Base-by-base conservation (phyloP, 2,888 invertebrate species). In the Athalia rosae region DNA sequence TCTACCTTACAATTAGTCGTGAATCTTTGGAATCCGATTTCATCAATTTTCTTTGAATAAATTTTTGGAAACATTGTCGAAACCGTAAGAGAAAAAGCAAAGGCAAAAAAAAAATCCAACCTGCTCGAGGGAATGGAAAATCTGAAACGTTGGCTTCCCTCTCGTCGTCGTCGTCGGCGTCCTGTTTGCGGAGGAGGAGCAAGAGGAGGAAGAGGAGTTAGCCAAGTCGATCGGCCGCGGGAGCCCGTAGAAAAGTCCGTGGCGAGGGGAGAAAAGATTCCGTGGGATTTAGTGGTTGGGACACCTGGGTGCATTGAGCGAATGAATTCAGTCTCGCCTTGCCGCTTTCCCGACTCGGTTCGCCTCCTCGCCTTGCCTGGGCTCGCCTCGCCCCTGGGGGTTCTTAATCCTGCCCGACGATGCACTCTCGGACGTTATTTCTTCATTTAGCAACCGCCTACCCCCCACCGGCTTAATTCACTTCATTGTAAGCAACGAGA, bases 391-490 rank as follows among this genome's bases (percentile, higher is more conserved):
- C 78, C 78, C 80, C 66, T 79, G 79, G 77, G 77, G 80, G 80
- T 79, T 83, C 84, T 85, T 84, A 84, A 85, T 84, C 84, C 80
- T 79, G 79, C 79, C 80, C 77, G 61, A 56, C 79, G 79, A 79
- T 82, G 83, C 83, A 83, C 82, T 81, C 80, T 80, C 79, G 79
- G 77, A 79, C 82, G 84, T 85, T 84, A 85, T 85, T 85, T 85
- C 84, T 85, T 84, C 85, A 86, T 86, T 84, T 83, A 80, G 82
- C 50, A 73, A 69, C 74, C 67, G 58, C 45, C 77, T 61, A 76
- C 78, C 77, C 62, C 63, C 67, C 63, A 76, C 76, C 28, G 77
- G 77, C 77, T 77, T 77, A 77, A 63, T 62, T 77, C 69, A 71
- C 62, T 62, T 77, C 77, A 73, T 77, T 77, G 77, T 77, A 63